Evolutionary conservation across 2,113 vertebrate genomes (phyloP).

Genomic region (Jaculus jaculus): DNA sequence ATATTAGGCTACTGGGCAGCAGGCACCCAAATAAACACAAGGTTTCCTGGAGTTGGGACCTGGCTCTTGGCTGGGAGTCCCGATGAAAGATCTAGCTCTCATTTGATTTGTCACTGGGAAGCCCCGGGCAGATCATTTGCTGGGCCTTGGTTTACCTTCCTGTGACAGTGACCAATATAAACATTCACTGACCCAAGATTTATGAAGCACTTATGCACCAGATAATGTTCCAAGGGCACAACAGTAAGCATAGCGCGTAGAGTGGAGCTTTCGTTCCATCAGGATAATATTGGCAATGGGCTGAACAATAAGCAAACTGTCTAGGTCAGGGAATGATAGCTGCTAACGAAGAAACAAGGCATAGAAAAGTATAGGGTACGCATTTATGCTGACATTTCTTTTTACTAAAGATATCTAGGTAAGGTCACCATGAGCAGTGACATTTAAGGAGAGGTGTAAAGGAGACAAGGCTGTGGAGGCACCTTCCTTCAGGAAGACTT

Average conservation of each 20-base stretch:
- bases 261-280: background rate
- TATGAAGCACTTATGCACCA: background rate
- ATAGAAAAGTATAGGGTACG: background rate
- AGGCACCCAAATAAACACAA: constrained; percentile 53
- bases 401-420: background rate
- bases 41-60: constrained; percentile 1
- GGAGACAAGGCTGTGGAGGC: background rate
- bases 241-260: background rate
- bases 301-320: background rate
- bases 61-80: background rate
- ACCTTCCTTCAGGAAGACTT: too few species aligned
- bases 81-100: background rate
- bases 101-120: background rate
- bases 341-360: background rate
- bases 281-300: background rate
- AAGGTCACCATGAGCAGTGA: background rate
- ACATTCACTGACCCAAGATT: background rate
- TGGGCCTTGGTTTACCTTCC: background rate
- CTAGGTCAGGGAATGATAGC: background rate
- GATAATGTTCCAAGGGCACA: background rate
- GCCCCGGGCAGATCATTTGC: background rate
- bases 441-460: background rate
- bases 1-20: constrained; percentile 18
- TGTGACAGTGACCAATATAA: background rate
- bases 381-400: background rate